Evolutionary conservation across 2,888 invertebrate species (phyloP).

Genomic region (Patella pellucida): DNA sequence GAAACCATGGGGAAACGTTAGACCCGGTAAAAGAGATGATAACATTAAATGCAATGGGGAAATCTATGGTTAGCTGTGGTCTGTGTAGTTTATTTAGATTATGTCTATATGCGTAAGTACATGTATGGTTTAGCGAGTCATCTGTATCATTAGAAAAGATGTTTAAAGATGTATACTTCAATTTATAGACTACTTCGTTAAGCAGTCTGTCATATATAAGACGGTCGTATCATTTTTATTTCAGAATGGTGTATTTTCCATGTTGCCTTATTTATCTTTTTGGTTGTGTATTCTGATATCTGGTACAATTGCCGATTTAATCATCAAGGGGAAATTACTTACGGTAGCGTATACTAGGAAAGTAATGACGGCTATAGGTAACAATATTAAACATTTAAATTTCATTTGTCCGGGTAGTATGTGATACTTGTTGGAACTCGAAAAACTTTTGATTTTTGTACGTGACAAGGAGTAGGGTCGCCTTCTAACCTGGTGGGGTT

Average conservation of each 20-base stretch:
- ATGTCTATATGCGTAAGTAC: too few relatives aligned
- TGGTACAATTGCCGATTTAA: constrained; percentile 50
- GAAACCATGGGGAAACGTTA: too few relatives aligned
- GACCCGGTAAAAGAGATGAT: too few relatives aligned
- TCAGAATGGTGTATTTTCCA: constrained; percentile 59
- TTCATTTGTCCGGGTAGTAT: not conserved
- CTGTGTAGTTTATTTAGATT: too few relatives aligned
- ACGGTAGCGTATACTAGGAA: constrained; percentile 53
- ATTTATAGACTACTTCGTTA: too few relatives aligned
- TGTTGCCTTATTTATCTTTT: constrained; percentile 57
- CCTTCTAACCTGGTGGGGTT: too few relatives aligned
- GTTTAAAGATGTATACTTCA: not conserved
- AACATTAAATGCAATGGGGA: too few relatives aligned
- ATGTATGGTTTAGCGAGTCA: not conserved
- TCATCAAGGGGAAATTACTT: constrained; percentile 48
- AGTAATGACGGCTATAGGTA: constrained; percentile 48
- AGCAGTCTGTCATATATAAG: too few relatives aligned
- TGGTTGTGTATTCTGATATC: constrained; percentile 53
- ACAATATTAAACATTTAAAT: constrained; percentile 3
- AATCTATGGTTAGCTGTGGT: too few relatives aligned
- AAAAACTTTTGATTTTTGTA: too few relatives aligned
- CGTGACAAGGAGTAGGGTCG: too few relatives aligned
- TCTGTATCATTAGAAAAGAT: not conserved
- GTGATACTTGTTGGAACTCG: too few relatives aligned
- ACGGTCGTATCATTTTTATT: constrained; percentile 12